These are phyloP conservation scores for Hirtodrosophila alboralis DNA, from an alignment of 2,888 invertebrate species.

Conservation along the genomic window DNA sequence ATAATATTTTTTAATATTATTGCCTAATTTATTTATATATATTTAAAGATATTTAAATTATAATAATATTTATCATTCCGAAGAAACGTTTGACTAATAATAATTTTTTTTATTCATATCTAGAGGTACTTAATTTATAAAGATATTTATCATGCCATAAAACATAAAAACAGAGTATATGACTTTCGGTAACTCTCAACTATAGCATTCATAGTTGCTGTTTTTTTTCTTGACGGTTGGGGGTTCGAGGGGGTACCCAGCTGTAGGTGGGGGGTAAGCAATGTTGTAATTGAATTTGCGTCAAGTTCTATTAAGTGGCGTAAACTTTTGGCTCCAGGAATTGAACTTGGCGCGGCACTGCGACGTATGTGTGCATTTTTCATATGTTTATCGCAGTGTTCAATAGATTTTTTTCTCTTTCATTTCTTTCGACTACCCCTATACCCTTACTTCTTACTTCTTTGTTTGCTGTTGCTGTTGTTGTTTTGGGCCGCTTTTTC, in stretches of 20 bases:
- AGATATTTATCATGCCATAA: too few relatives aligned
- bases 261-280: constrained; percentile 23
- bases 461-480: constrained; percentile 31
- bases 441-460: background rate
- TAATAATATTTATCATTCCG: too few relatives aligned
- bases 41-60: too few relatives aligned
- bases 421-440: background rate
- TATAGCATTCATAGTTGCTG: too few relatives aligned
- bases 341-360: constrained; percentile 70
- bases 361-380: constrained; percentile 79
- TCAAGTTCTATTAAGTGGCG: constrained; percentile 79
- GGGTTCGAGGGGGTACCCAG: background rate
- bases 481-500: constrained; percentile 49
- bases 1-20: too few relatives aligned
- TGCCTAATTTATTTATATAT: too few relatives aligned
- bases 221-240: too few relatives aligned
- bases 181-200: too few relatives aligned
- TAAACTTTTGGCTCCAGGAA: constrained; percentile 73
- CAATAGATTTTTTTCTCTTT: constrained; percentile 64
- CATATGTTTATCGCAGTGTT: constrained; percentile 77
- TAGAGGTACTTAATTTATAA: too few relatives aligned
- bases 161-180: too few relatives aligned
- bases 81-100: too few relatives aligned
- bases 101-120: too few relatives aligned
- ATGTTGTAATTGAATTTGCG: constrained; percentile 77